Evolutionary conservation across 2,113 vertebrate species (phyloP), one percentile per base, ranked within the genome.

Genomic region (Cheilinus undulatus): DNA sequence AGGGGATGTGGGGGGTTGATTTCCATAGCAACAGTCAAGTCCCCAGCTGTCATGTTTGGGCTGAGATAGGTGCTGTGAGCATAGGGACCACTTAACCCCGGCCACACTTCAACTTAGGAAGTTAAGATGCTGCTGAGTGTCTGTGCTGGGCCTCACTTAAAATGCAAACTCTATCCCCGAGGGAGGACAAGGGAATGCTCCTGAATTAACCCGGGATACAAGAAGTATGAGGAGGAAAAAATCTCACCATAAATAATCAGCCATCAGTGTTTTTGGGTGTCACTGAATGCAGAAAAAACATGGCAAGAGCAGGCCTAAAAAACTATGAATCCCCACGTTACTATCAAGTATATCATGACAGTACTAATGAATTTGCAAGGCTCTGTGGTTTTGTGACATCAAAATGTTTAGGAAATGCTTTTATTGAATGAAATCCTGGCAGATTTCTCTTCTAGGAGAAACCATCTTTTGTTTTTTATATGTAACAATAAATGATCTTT

Each of bases 21-120:
- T 88, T 91, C 92, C 90, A 93, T 93, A 89, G 93, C 90, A 93
- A 93, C 93, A 89, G 91, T 88, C 88, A 87, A 91, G 91, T 93
- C 91, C 91, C 92, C 93, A 94, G 94, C 93, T 95, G 94, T 94
- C 93, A 93, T 88, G 90, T 92, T 90, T 90, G 89, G 91, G 89
- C 85, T 87, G 83, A 91, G 91, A 92, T 92, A 91, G 92, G 93
- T 92, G 92, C 87, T 85, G 82, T 91, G 91, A 93, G 93, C 92
- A 89, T 68, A 80, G 93, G 93, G 93, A 94, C 93, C 93, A 95
- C 92, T 94, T 94, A 95, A 94, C 93, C 93, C 89, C 88, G 78
- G 88, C 86, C 82, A 75, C 91, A 91, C 89, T 93, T 93, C 92
- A 93, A 89, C 90, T 92, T 80, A 87, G 91, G 90, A 92, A 94